Base-by-base conservation (phyloP, 2,113 vertebrate species). In the Riparia riparia region DNA sequence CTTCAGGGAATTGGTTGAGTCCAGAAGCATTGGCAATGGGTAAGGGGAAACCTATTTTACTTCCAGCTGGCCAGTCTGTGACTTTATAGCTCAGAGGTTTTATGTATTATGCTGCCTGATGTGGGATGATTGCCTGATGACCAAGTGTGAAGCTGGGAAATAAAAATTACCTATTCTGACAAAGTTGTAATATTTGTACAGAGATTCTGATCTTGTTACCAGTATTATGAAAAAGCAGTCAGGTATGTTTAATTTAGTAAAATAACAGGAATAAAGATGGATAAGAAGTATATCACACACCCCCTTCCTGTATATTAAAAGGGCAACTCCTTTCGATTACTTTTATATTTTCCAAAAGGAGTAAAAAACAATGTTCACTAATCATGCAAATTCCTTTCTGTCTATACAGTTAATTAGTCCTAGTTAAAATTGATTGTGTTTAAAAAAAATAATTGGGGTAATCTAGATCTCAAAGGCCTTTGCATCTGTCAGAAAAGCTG, bases 1-100 rank as follows among this genome's bases (percentile, higher is more conserved):
- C 90, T 96, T 95, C 41, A 94, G 87, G 90, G 94, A 95, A 91
- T 80, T 85, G 41, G 65, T 90, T 82, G 70, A 97, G 73, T 87
- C 73, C 85, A 94, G 84, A 89, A 95, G 69, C 61, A 87, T 69
- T 96, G 96, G 95, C 87, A 97, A 69, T 41, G 53, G 84, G 70
- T 60, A 85, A 95, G 41, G 90, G 81, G 94, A 96, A 96, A 96
- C 37, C 82, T 90, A 85, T 72, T 94, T 56, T 88, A 24, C 85
- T 93, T 96, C 95, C 95, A 96, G 90, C 90, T 94, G 95, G 94
- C 94, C 41, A 51, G n/a, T 56, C 57, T 64, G 25, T 1, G 9
- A 71, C 39, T 94, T 60, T 82, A 83, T 42, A 90, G 88, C 84
- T 91, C 90, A 82, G n/a, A 39, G 53, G 28, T 85, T 95, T 95